These are phyloP conservation scores for Hemaris fuciformis DNA, from an alignment of 2,888 invertebrate genomes.

Conservation along the genomic window DNA sequence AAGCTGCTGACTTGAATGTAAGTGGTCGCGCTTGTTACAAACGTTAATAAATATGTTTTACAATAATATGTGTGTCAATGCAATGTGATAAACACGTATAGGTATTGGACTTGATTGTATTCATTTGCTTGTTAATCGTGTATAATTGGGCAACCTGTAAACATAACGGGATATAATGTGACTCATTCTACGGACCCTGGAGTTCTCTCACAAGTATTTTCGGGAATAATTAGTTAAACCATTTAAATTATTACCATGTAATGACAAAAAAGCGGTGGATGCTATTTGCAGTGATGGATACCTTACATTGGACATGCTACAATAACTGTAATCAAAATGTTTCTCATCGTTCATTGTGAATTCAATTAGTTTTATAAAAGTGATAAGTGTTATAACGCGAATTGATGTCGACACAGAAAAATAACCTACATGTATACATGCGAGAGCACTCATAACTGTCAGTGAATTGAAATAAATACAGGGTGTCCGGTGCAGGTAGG, in stretches of 20 bases:
- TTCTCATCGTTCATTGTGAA: constrained; percentile 43
- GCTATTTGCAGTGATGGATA: constrained; percentile 35
- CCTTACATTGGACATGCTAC: constrained; percentile 50
- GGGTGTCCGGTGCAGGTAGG: constrained; percentile 59
- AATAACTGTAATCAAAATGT: constrained; percentile 49
- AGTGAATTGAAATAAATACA: constrained; percentile 72
- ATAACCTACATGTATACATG: constrained; percentile 73
- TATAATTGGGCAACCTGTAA: constrained; percentile 36
- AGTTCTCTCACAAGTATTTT: constrained; percentile 71
- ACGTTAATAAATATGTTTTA: constrained; percentile 38
- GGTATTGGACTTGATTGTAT: neutral
- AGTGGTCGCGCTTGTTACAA: constrained; percentile 34
- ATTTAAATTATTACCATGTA: constrained; percentile 69
- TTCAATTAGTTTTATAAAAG: constrained; percentile 65
- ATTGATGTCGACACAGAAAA: constrained; percentile 72
- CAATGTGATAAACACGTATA: constrained; percentile 15
- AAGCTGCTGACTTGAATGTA: constrained; percentile 45
- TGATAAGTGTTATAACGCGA: constrained; percentile 53
- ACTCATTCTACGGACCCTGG: constrained; percentile 56
- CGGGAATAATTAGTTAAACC: constrained; percentile 67
- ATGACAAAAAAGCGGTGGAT: constrained; percentile 44
- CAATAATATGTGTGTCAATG: constrained; percentile 40
- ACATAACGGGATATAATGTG: constrained; percentile 60
- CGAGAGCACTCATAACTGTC: constrained; percentile 76
- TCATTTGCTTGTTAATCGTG: constrained; percentile 16